Evolutionary conservation across 1,140 invertebrate genomes (phyloP).

Genomic region (Phymastichus coffea): DNA sequence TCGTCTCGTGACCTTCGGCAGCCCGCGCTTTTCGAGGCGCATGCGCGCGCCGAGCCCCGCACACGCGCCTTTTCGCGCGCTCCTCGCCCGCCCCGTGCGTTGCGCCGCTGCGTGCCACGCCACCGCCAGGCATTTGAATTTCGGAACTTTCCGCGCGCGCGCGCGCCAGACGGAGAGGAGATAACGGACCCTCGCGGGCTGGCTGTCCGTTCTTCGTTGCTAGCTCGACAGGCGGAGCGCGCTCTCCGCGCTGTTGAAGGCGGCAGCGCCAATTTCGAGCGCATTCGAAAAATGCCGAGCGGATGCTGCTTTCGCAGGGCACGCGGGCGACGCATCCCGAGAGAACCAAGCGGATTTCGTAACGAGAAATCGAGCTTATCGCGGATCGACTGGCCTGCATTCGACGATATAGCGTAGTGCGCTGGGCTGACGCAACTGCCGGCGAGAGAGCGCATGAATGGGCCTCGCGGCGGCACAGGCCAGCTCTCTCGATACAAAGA

Average conservation of each 20-base stretch:
- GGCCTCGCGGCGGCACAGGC: not conserved
- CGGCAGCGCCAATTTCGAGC: too few relatives aligned
- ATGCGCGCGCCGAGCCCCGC: conserved; percentile 30
- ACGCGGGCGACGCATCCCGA: too few relatives aligned
- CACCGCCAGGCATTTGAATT: conserved; percentile 22
- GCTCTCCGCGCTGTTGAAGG: too few relatives aligned
- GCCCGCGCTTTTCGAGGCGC: conserved; percentile 43
- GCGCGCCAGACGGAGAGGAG: too few relatives aligned
- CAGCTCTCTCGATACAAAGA: too few relatives aligned
- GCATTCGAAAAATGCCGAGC: too few relatives aligned
- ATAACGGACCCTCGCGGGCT: too few relatives aligned
- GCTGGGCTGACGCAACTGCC: conserved; percentile 19
- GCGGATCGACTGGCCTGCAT: conserved; percentile 6
- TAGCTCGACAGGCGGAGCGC: too few relatives aligned
- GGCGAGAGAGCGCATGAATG: not conserved
- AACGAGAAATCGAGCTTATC: too few relatives aligned
- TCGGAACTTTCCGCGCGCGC: not conserved
- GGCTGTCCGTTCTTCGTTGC: too few relatives aligned
- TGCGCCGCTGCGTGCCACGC: conserved; percentile 12
- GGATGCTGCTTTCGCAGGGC: too few relatives aligned
- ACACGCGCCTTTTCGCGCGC: not conserved
- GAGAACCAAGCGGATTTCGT: too few relatives aligned
- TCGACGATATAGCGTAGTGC: not conserved
- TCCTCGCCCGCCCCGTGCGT: conserved; percentile 29
- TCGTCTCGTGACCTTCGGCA: conserved; percentile 45